phyloP scores from a whole-genome alignment of 2,797 vertebrate genomes.

The Chromis chromis region DNA sequence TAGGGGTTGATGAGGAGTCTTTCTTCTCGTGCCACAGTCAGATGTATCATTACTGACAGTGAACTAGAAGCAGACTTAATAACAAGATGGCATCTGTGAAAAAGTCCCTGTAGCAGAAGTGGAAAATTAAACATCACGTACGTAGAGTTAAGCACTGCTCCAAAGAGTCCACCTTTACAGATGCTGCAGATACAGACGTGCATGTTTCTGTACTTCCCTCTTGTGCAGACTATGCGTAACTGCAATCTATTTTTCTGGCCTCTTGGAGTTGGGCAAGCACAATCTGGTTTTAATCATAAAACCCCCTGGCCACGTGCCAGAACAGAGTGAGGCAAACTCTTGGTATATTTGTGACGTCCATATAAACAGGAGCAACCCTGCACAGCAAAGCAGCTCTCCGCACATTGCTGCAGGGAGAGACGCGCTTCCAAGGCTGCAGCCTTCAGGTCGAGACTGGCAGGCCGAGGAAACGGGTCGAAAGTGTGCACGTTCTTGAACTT shows the following conservation, averaged over 20 bases:
- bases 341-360: conserved; percentile 77
- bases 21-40: conserved; percentile 50
- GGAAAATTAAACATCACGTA: conserved; percentile 25
- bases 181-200: conserved; percentile 43
- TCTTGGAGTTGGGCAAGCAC: conserved; percentile 71
- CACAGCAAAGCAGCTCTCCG: conserved; percentile 27
- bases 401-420: conserved; percentile 36
- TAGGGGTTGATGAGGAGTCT: conserved; percentile 36
- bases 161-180: conserved; percentile 45
- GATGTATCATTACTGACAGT: conserved; percentile 52
- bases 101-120: conserved; percentile 41
- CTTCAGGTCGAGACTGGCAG: conserved; percentile 35
- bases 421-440: conserved; percentile 11
- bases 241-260: conserved; percentile 80
- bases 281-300: conserved; percentile 89
- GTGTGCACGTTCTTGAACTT: conserved; percentile 3
- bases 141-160: conserved; percentile 18
- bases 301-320: conserved; percentile 76
- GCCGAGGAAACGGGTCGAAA: background rate
- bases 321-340: conserved; percentile 75
- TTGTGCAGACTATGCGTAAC: conserved; percentile 83
- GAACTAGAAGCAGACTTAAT: conserved; percentile 45
- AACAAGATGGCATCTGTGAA: conserved; percentile 50
- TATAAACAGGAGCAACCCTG: conserved; percentile 70
- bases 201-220: conserved; percentile 78